Evolutionary conservation across 2,797 vertebrate species (phyloP).

Genomic region (Pantherophis vulpinus): DNA sequence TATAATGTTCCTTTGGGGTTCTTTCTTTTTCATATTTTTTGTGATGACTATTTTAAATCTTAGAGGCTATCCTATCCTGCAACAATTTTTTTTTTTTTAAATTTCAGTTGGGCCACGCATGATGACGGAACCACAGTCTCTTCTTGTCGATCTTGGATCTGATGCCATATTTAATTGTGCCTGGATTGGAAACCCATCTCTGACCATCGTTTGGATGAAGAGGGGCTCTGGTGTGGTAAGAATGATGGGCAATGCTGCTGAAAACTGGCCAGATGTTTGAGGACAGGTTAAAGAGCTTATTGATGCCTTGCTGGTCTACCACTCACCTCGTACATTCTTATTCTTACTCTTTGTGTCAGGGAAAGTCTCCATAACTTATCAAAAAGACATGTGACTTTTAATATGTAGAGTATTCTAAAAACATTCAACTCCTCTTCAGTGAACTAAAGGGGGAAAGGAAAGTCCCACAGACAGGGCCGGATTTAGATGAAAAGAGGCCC

Average conservation of each 20-base stretch:
- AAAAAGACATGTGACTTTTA: background rate
- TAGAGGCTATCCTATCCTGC: background rate
- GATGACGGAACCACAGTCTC: slow-evolving; percentile 90
- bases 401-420: background rate
- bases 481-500: too few relatives aligned
- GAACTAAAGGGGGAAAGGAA: background rate
- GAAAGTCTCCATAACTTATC: background rate
- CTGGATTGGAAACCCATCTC: slow-evolving; percentile 96
- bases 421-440: background rate
- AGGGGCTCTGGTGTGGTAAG: slow-evolving; percentile 95
- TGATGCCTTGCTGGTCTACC: background rate
- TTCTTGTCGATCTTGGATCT: slow-evolving; percentile 93
- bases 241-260: background rate
- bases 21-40: background rate
- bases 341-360: background rate
- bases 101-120: slow-evolving; percentile 91
- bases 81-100: background rate
- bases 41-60: background rate
- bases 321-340: background rate
- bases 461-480: background rate
- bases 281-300: background rate
- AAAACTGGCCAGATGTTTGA: background rate
- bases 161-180: slow-evolving; percentile 94
- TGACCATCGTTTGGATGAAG: slow-evolving; percentile 99
- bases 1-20: background rate